Conservation (phyloP, 1,140 invertebrate species). For the Uloborus diversus region DNA sequence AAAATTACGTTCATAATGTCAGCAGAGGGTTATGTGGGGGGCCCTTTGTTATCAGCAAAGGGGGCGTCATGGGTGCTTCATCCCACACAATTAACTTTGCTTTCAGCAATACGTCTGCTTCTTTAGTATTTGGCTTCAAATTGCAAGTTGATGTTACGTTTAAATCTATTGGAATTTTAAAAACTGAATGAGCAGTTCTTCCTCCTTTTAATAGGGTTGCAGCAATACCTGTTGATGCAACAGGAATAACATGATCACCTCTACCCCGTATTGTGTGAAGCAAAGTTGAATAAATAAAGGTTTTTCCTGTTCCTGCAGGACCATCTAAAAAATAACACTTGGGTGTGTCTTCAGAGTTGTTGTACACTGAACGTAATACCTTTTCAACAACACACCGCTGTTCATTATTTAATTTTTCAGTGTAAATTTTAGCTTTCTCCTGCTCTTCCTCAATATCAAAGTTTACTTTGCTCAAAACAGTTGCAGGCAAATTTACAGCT, state of each 20-base stretch:
- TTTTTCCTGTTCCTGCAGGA: too few species aligned
- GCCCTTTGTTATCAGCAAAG: too few species aligned
- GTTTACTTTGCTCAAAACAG: background rate
- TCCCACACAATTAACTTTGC: too few species aligned
- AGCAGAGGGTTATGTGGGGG: too few species aligned
- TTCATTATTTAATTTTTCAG: background rate
- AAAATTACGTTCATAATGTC: too few species aligned
- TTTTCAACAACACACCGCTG: background rate
- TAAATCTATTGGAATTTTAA: conserved; percentile 53
- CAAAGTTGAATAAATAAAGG: too few species aligned
- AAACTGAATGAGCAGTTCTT: too few species aligned
- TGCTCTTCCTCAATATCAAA: conserved; percentile 24
- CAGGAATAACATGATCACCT: conserved; percentile 59
- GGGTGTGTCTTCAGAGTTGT: conserved; percentile 6
- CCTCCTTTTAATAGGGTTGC: too few species aligned
- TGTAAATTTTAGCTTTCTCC: background rate
- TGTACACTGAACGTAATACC: background rate
- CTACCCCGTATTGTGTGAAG: conserved; percentile 59
- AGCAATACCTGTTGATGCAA: too few species aligned
- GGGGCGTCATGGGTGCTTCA: too few species aligned
- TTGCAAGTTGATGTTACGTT: conserved; percentile 40
- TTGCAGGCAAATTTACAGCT: background rate
- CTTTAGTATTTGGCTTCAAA: conserved; percentile 4
- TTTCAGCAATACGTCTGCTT: conserved; percentile 48
- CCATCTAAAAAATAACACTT: conserved; percentile 59